These are phyloP conservation scores for Coenonympha arcania DNA, from an alignment of 2,888 invertebrate genomes.

Conservation along the genomic window DNA sequence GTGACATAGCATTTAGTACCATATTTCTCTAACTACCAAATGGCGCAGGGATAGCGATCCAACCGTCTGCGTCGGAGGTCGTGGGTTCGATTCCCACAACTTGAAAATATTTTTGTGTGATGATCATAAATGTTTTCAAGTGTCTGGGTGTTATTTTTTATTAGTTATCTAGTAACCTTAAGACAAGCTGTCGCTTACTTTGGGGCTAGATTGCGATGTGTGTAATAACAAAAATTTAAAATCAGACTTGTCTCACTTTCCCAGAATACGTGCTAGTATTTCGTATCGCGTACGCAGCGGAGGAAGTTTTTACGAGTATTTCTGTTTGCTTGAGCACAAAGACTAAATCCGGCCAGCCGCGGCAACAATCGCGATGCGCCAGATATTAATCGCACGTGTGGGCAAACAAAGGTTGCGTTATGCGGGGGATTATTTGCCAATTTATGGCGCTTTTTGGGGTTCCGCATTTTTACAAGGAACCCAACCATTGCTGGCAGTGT, in stretches of 20 bases:
- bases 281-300: slow-evolving; percentile 26
- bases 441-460: slow-evolving; percentile 66
- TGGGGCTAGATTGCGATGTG: background rate
- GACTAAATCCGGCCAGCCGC: slow-evolving; percentile 69
- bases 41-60: too few species aligned
- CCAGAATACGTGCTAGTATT: background rate
- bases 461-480: background rate
- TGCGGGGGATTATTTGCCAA: slow-evolving; percentile 75
- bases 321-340: slow-evolving; percentile 68
- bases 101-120: too few species aligned
- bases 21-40: too few species aligned
- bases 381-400: slow-evolving; percentile 75
- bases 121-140: too few species aligned
- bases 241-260: background rate
- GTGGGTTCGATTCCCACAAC: too few species aligned
- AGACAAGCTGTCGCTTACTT: too few species aligned
- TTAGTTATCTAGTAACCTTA: too few species aligned
- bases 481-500: too few species aligned
- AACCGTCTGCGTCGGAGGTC: too few species aligned
- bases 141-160: too few species aligned
- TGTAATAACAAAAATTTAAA: background rate
- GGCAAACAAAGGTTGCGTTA: slow-evolving; percentile 75
- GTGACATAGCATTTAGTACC: too few species aligned
- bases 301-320: slow-evolving; percentile 52
- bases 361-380: slow-evolving; percentile 47